Conservation (phyloP, 1,140 invertebrate species). For the Trachymyrmex cornetzi region DNA sequence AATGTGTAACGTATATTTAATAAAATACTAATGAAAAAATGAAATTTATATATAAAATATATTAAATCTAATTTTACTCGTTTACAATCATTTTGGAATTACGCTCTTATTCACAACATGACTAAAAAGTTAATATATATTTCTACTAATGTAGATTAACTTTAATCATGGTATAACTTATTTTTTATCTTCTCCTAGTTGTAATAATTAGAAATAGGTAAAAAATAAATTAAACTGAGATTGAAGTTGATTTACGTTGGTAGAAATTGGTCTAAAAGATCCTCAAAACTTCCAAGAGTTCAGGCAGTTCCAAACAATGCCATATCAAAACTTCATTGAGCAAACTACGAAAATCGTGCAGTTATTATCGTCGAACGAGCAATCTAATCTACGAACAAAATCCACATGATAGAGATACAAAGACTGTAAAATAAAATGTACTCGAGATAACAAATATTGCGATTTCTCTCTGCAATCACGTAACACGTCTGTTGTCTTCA, state of each 20-base stretch:
- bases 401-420: slow-evolving; percentile 1
- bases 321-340: neutral
- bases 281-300: neutral
- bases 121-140: neutral
- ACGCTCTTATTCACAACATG: neutral
- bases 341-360: neutral
- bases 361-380: slow-evolving; percentile 1
- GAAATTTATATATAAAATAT: neutral
- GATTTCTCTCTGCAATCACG: neutral
- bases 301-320: neutral
- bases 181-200: too few species aligned
- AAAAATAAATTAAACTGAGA: too few species aligned
- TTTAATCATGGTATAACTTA: too few species aligned
- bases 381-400: slow-evolving; percentile 31
- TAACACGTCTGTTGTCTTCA: neutral
- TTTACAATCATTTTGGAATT: neutral
- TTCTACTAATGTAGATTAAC: too few species aligned
- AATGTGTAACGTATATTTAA: too few species aligned
- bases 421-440: neutral
- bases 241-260: too few species aligned
- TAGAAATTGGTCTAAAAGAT: neutral
- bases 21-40: too few species aligned
- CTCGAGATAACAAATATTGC: slow-evolving; percentile 7
- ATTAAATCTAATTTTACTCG: neutral
- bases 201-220: too few species aligned